A percentile compares a stretch with the other conserved stretches of the same genome.
Conservation (phyloP, 1,140 invertebrate genomes). For the Patella vulgata region DNA sequence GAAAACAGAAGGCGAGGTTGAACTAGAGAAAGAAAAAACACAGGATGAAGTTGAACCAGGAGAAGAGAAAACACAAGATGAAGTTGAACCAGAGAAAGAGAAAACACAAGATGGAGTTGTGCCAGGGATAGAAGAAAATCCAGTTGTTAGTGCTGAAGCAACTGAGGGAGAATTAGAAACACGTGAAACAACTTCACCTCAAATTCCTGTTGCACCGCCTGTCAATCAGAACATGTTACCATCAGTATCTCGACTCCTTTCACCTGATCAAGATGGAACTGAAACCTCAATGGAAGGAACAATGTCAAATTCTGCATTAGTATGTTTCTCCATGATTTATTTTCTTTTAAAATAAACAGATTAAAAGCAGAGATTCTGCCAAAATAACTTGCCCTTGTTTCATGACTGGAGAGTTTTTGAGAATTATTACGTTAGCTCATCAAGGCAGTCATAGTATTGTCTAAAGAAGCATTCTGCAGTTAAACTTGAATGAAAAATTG, state of each 20-base stretch:
- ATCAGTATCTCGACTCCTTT: constrained; percentile 39
- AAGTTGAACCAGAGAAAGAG: neutral
- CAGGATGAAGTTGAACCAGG: neutral
- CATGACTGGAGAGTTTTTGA: neutral
- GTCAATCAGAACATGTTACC: constrained; percentile 8
- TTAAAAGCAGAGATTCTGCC: neutral
- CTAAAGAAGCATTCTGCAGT: neutral
- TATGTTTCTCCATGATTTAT: constrained; percentile 23
- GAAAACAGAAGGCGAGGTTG: constrained; percentile 10
- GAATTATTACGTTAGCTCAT: neutral
- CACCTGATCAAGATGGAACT: constrained; percentile 36
- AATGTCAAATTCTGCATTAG: constrained; percentile 53
- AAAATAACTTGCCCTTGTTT: neutral
- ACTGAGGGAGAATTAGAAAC: constrained; percentile 4
- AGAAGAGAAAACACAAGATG: constrained; percentile 8
- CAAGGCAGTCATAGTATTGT: neutral
- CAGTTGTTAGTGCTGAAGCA: too few species aligned
- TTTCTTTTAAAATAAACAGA: neutral
- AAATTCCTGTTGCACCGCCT: constrained; percentile 10
- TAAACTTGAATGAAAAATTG: neutral
- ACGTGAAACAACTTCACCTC: neutral
- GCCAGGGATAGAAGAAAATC: constrained; percentile 7
- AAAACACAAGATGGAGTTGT: constrained; percentile 2
- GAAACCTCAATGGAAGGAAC: constrained; percentile 44
- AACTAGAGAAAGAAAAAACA: neutral